A percentile compares a stretch with the other conserved stretches of the same genome.
These are phyloP conservation scores for Gordius sp. DNA, from an alignment of 2,888 invertebrate genomes.

Conservation along the genomic window DNA sequence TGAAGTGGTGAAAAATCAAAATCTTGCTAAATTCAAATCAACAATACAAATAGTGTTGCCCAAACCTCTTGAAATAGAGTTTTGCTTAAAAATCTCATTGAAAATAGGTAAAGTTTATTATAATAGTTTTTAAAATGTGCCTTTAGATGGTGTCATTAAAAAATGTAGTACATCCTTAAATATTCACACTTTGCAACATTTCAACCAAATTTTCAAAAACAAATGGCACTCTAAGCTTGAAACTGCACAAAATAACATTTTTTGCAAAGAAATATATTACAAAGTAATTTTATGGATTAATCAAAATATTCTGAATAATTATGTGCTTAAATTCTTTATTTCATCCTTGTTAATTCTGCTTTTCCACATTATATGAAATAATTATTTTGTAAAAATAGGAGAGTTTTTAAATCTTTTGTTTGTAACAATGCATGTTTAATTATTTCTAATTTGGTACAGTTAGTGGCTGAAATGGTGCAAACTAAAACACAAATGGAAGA, in stretches of 20 bases:
- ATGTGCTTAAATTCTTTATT: too few species aligned
- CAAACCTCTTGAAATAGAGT: not conserved
- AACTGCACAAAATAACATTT: conserved; percentile 78
- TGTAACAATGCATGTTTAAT: too few species aligned
- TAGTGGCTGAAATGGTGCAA: too few species aligned
- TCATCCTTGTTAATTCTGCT: too few species aligned
- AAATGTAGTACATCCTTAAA: conserved; percentile 32
- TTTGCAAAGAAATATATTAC: conserved; percentile 80
- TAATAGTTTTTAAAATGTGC: not conserved
- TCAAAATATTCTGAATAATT: too few species aligned
- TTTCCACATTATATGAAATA: too few species aligned
- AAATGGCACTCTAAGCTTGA: conserved; percentile 90
- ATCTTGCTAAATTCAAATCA: conserved; percentile 33
- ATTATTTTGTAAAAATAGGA: too few species aligned
- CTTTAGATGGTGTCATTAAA: not conserved
- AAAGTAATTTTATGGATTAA: conserved; percentile 33
- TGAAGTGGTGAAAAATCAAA: conserved; percentile 76
- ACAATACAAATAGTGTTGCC: conserved; percentile 20
- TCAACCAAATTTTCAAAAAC: conserved; percentile 33
- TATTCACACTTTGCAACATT: too few species aligned
- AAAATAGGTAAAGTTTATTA: not conserved
- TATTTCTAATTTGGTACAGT: too few species aligned
- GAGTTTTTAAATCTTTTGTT: too few species aligned
- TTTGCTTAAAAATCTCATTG: not conserved
- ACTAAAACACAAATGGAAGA: too few species aligned